Base-by-base conservation (phyloP, 1,140 invertebrate species). In the Mercenaria mercenaria region DNA sequence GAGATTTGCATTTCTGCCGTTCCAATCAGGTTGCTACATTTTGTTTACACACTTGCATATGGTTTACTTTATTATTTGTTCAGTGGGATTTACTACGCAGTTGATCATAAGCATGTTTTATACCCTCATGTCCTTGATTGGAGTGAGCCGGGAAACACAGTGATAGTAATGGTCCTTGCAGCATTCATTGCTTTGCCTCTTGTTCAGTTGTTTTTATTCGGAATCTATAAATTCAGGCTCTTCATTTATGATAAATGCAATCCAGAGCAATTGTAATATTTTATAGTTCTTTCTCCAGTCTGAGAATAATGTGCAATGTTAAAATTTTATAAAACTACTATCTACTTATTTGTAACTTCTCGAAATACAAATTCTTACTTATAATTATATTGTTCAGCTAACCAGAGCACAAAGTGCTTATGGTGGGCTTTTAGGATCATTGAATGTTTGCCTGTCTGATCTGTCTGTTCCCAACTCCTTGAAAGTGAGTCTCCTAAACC, bases 91-190 rank as follows among this genome's bases (percentile, higher is more conserved):
- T 94, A 93, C 67, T 95, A 93, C 93, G 85, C 90, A 15, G 88
- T 64, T 26, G 93, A 95, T 79, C 93, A 95, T 64, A 74, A 37
- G 10, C 88, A 91, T 47, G 92, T 95, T 6, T 85, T 95, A 72
- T 95, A 95, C 84, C 91, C 91, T 32, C 86, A 87, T 23, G 83
- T 95, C 50, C 85, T 95, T 29, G 93, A 95, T 84, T 95, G 93
- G 93, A 93, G 90, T 59, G 56, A 94, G 13, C 93, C 94, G 6
- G 93, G 90, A 6, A 67, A 34, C 15, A 94, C 94, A 1, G 83
- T 84, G 6, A 80, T 91, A 29, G 84, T 91, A 37, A 29, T 93
- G 8, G 50, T 93, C 29, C 47, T 94, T 13, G 47, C 93, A 18
- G 93, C 90, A 11, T 92, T 95, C 67, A 89, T 94, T 34, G 67